Evolutionary conservation across 2,797 vertebrate genomes (phyloP), one percentile per base, ranked within the genome.

Genomic region (Gallirallus australis): DNA sequence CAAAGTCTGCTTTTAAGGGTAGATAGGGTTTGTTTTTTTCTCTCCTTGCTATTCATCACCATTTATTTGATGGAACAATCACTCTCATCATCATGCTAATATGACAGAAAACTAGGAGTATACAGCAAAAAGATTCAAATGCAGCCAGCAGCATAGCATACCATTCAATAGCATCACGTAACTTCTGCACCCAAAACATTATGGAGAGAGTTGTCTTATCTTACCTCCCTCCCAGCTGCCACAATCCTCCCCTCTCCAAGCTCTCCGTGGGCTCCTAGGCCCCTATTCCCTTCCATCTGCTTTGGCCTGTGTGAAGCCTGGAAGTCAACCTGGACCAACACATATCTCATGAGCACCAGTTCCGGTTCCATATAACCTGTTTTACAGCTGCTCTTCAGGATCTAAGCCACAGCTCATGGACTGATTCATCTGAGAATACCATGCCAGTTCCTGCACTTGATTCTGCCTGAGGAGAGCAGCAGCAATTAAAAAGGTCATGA

Each of bases 201-300:
- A 69, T 47, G 71, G 72, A 53, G 24, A 70, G 27, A 48, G 31
- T 39, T 70, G 57, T 53, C 59, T 92, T 21, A 31, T 12, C 42
- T 87, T 65, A 28, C 81, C 69, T 91, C 93, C 65, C 47, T 52
- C 72, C 59, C 94, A 96, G 86, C 85, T 95, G 90, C 84, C 85
- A 31, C 45, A 45, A 37, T 21, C 11, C 45, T 80, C 27, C 37
- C 33, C 16, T 79, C 25, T 89, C 80, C 90, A 93, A 94, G 42
- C n/a, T 89, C 79, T 75, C 77, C 15, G n/a, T n/a, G 31, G 54
- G 54, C 37, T 91, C 75, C 71, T 25, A 20, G 68, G 66, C n/a
- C 33, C n/a, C 61, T 31, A 9, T 57, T 80, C 63, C 42, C 33
- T 81, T 76, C 94, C 82, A 79, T 86, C 96, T 93, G 81, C 89